phyloP scores from a whole-genome alignment of 2,888 invertebrate genomes.

The Choristoneura rosaceana region DNA sequence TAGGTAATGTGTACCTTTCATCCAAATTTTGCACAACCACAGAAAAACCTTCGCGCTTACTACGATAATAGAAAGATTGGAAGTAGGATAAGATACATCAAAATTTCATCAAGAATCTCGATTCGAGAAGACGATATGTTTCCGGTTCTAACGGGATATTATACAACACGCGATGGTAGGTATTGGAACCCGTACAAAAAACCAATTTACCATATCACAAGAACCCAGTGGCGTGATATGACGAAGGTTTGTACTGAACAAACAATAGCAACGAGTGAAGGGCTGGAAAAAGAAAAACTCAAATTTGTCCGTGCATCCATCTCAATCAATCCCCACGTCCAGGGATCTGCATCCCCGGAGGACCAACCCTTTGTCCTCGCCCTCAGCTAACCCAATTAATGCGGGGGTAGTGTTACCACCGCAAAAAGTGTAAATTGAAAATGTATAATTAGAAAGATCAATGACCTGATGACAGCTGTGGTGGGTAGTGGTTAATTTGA shows the following conservation, averaged over 20 bases:
- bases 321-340: conserved; percentile 79
- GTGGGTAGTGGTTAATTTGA: conserved; percentile 30
- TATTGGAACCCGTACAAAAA: conserved; percentile 7
- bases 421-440: conserved; percentile 79
- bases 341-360: conserved; percentile 63
- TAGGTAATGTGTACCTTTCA: too few species aligned
- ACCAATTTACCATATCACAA: conserved; percentile 33
- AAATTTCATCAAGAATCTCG: too few species aligned
- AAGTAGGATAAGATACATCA: too few species aligned
- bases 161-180: too few species aligned
- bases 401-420: conserved; percentile 67
- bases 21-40: too few species aligned
- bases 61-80: too few species aligned
- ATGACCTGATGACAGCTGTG: conserved; percentile 39
- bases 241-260: conserved; percentile 39
- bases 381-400: conserved; percentile 82
- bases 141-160: too few species aligned
- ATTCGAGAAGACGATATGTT: too few species aligned
- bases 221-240: conserved; percentile 19
- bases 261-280: conserved; percentile 52
- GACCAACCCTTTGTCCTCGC: conserved; percentile 76
- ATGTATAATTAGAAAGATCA: conserved; percentile 67
- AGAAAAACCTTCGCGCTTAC: too few species aligned
- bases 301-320: conserved; percentile 81
- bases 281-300: conserved; percentile 67